Base-by-base conservation (phyloP, 1,140 invertebrate genomes). In the Diorhabda carinulata region DNA sequence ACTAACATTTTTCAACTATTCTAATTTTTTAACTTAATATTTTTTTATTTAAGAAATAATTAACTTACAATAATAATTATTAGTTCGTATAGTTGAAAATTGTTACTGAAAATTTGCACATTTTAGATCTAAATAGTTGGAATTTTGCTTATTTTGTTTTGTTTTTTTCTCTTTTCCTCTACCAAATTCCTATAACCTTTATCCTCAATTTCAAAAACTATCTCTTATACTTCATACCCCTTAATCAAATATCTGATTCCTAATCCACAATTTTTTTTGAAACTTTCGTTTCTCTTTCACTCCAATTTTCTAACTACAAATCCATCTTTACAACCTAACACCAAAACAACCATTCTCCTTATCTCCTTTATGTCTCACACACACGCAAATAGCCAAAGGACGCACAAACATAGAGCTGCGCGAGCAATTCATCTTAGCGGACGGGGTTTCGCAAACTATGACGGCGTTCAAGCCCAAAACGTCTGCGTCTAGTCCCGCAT, bases 331-430 rank as follows among this genome's bases (percentile, higher is more conserved):
- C 74, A 68, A 72, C 69, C 64, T 42, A 69, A 63, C 64, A 42
- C 61, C 62, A 43, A 70, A 78, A 79, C 82, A 76, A 67, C 72
- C 78, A 77, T 72, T 75, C 68, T 72, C 80, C 63, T 45, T 57
- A 71, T 77, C 25, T 25, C 67, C 67, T 80, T 78, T 67, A 79
- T 69, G 77, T 63, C 83, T 86, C 82, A 83, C 78, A 83, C 81
- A 79, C 89, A 4, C 43, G 7, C 45, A 57, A 25, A 68, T 57
- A 98, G 97, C 96, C 85, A 98, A 98, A 87, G 97, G 97, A 88
- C 91, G 97, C 85, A 99, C 97, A 82, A 99, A 98, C 88, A 95
- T 98, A 84, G 97, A 99, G 87, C 90, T 99, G 80, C 88, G 97
- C 77, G 97, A 99, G 85, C 95, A 98, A 87, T 98, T 98, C 87